Evolutionary conservation across 2,113 vertebrate genomes (phyloP), one percentile per base, ranked within the genome.

Genomic region (Centropristis striata): DNA sequence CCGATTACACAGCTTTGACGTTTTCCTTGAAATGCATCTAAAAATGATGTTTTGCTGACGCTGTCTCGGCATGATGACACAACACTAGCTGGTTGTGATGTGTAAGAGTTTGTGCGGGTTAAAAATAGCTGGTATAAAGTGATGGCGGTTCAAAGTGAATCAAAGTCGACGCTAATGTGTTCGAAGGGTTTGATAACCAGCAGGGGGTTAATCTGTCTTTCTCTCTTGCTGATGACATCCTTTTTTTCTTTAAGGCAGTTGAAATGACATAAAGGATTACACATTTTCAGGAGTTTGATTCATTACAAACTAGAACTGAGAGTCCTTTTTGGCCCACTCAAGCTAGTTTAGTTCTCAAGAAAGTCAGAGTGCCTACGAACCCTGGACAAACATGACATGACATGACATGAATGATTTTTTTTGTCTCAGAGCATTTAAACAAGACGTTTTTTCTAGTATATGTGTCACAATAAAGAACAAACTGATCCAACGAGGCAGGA

Each of bases 1-100:
- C 86, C 84, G 90, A 91, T 93, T 90, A 91, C 63, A 78, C 75
- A 70, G 84, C 69, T 75, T 53, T 85, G 86, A 87, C 79, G 58
- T 23, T 71, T 89, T 90, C 90, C 92, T 89, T 18, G 66, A 80
- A 84, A 86, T 58, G 51, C 78, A 86, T 79, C 28, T 28, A 54
- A 81, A 89, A 84, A 46, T 65, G 20, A 72, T 85, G 78, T 73
- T 88, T 88, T 65, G 78, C 80, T 88, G 83, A 86, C 21, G 71
- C 67, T 0, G 59, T 64, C 41, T 86, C 75, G 25, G 69, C 55
- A 27, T 32, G 32, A 50, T 64, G 77, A 82, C 80, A 83, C 58
- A 16, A 84, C 84, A 67, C 66, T 61, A 89, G 78, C n/a, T 28
- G 39, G 74, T 70, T 32, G 61, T 21, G 46, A 77, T 81, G 50